A percentile compares a stretch with the other conserved stretches of the same genome.
phyloP scores from a whole-genome alignment of 2,797 vertebrate species.

The Trachurus trachurus region DNA sequence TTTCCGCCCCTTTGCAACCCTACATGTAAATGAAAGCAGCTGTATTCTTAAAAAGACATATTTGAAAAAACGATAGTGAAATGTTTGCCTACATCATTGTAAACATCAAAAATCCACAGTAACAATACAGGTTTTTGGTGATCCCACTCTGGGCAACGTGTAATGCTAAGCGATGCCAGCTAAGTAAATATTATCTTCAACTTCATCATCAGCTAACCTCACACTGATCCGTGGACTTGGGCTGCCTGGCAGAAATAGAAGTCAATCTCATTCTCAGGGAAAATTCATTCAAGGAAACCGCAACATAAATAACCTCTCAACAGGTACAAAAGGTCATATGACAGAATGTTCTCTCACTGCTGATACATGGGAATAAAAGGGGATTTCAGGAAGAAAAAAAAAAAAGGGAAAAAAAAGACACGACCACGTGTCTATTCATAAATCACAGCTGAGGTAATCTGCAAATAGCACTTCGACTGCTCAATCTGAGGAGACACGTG shows the following conservation, averaged over 20 bases:
- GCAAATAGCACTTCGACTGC: constrained; percentile 27
- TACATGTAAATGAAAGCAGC: constrained; percentile 4
- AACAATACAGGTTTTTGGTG: constrained; percentile 17
- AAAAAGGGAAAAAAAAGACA: constrained; percentile 6
- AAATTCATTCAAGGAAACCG: constrained; percentile 45
- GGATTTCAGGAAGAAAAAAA: constrained; percentile 17
- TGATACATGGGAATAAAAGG: not conserved
- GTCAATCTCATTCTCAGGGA: constrained; percentile 26
- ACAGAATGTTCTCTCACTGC: constrained; percentile 4
- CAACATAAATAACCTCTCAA: constrained; percentile 37
- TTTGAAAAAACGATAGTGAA: not conserved
- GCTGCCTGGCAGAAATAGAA: constrained; percentile 40
- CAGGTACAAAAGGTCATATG: constrained; percentile 20
- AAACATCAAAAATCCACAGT: constrained; percentile 14
- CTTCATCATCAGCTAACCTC: constrained; percentile 15
- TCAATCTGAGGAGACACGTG: constrained; percentile 45
- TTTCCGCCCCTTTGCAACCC: too few species aligned
- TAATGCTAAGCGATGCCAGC: constrained; percentile 27
- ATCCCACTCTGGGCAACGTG: constrained; percentile 14
- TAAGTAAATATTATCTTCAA: constrained; percentile 47
- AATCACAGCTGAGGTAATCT: constrained; percentile 25
- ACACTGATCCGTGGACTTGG: constrained; percentile 47
- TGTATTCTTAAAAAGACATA: not conserved
- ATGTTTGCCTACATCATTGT: constrained; percentile 1
- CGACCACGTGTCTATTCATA: constrained; percentile 10